Evolutionary conservation across 2,113 vertebrate species (phyloP), one percentile per base, ranked within the genome.

Genomic region (Emydura subglobosa): DNA sequence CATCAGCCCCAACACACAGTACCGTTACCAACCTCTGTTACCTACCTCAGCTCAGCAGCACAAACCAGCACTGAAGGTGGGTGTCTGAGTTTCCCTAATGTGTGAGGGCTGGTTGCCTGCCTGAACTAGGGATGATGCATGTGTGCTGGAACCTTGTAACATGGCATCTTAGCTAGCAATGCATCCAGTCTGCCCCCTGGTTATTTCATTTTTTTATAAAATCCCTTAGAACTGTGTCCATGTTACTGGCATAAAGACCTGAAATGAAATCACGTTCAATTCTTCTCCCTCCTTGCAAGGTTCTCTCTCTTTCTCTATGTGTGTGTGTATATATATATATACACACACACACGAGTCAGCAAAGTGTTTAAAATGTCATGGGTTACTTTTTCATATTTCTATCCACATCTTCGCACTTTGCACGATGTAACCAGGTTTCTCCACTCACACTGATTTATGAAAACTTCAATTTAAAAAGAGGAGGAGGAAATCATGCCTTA

Each of bases 331-430:
- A 59, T 6, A 92, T 55, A 89, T 82, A 91, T 2, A 88, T 83
- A 96, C 91, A 95, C 86, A 88, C 93, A 88, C 97, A 92, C 86
- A 97, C 95, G 92, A 94, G 87, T 96, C 94, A 89, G 96, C 82
- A 93, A 97, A 92, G 94, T 97, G 95, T 97, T 98, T 97, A 98
- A 98, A 98, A 98, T 98, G 98, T 98, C 98, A 98, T 53, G 12
- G 96, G 96, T 95, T 97, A 95, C 94, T 97, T 98, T 97, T 96
- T 95, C 95, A 79, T 96, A 97, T 97, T 97, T 98, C 98, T 96
- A 97, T 97, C 96, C 90, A 97, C 97, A 89, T 97, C 97, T 93
- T 97, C 95, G 93, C 47, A 82, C 97, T 98, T 97, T 97, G 95
- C 98, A 98, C 98, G 93, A 53, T 81, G 98, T 98, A 98, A 97